Evolutionary conservation across 1,140 invertebrate species (phyloP), one percentile per base, ranked within the genome.

Genomic region (Patella vulgata): DNA sequence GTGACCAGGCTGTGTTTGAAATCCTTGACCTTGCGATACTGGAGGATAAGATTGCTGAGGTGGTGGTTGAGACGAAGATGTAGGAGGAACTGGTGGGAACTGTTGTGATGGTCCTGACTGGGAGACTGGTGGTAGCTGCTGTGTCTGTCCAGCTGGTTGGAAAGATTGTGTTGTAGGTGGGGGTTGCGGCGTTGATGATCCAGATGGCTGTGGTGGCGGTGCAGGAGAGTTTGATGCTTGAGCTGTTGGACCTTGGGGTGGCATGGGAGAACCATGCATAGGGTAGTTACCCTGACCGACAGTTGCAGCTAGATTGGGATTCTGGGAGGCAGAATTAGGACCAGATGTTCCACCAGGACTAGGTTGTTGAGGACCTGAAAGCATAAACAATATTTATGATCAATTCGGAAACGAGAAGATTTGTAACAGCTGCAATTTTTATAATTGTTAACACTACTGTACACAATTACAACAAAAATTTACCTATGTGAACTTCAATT

Each of bases 201-300:
- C 44, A 21, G 56, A 19, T 33, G 56, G 27, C 25, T 48, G 46
- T 12, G 52, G 28, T n/a, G 59, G 52, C 25, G 61, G 61, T 48
- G 61, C 61, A 27, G 61, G 61, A 12, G 61, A 63, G 6, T 53
- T 52, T 21, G 44, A 44, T 4, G 50, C 5, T 21, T 21, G 12
- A 39, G 36, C 33, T 9, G 23, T 21, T 27, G 78, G 78, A 25
- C 76, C 76, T 64, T 76, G 73, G 4, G 78, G 78, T 31, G 77
- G 72, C 67, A 79, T 71, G 19, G 77, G 75, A 17, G 77, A 79
- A 9, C 75, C 77, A 56, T 74, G 68, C 63, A 77, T 73, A 47
- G 74, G 69, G 40, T 80, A 78, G 25, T 61, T 66, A 12, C 21
- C 19, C 12, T 57, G 50, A 31, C 73, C 70, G 33, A 60, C 61